Conservation (phyloP, 2,113 vertebrate species). For the Tupaia chinensis region DNA sequence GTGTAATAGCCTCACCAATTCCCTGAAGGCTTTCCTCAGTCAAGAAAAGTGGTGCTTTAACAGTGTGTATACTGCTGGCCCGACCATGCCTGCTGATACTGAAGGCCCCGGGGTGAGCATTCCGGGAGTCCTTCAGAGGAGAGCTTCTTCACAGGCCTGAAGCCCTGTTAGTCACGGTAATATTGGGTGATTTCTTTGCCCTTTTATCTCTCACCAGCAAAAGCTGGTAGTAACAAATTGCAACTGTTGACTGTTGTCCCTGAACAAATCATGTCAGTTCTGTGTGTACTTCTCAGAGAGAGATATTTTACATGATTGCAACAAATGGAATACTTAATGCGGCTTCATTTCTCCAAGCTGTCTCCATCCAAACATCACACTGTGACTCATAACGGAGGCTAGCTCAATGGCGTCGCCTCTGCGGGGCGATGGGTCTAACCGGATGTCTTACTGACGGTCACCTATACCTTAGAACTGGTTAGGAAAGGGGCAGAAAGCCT, state of each 20-base stretch:
- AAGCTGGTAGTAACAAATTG: constrained; percentile 42
- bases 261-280: constrained; percentile 65
- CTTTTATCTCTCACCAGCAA: constrained; percentile 37
- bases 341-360: constrained; percentile 2
- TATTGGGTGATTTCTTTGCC: not conserved
- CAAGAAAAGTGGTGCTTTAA: constrained; percentile 13
- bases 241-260: constrained; percentile 15
- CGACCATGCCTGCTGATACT: not conserved
- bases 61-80: not conserved
- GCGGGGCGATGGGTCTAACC: not conserved
- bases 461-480: not conserved
- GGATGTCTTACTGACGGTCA: not conserved
- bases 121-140: constrained; percentile 11
- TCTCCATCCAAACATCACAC: not conserved
- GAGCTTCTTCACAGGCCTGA: not conserved
- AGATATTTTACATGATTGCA: constrained; percentile 22
- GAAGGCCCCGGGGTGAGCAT: not conserved
- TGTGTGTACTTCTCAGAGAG: constrained; percentile 23
- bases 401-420: not conserved
- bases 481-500: not conserved
- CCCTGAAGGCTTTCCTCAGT: not conserved
- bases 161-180: not conserved
- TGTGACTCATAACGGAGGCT: not conserved
- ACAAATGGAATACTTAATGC: not conserved
- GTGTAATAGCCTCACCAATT: not conserved